These are phyloP conservation scores for Mesitornis unicolor DNA, from an alignment of 2,113 vertebrate species.

Conservation along the genomic window DNA sequence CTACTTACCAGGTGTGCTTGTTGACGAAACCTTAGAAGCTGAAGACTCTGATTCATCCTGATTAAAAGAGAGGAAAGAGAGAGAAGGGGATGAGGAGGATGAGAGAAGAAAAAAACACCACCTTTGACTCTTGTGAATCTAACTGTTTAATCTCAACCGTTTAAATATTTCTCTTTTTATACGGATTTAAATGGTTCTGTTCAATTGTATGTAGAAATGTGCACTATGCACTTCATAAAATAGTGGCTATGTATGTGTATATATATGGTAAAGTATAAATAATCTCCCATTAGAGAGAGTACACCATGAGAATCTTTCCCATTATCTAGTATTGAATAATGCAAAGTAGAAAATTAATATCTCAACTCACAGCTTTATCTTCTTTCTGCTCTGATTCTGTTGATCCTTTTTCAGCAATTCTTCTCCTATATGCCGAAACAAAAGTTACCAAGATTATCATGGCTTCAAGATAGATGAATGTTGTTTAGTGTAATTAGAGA, in stretches of 20 bases:
- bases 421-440: slow-evolving; percentile 81
- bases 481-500: not conserved
- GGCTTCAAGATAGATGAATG: not conserved
- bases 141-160: not conserved
- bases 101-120: not conserved
- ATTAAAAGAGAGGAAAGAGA: not conserved
- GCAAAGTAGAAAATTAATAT: not conserved
- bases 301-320: not conserved
- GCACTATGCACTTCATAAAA: not conserved
- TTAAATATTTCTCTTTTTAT: not conserved
- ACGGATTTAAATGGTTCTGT: not conserved
- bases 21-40: slow-evolving; percentile 86
- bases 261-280: not conserved
- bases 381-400: slow-evolving; percentile 91
- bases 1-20: slow-evolving; percentile 92
- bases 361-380: slow-evolving; percentile 84
- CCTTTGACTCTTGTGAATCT: not conserved
- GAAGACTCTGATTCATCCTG: slow-evolving; percentile 91
- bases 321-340: not conserved
- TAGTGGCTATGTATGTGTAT: not conserved
- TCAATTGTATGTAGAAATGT: not conserved
- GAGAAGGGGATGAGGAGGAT: not conserved
- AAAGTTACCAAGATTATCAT: not conserved
- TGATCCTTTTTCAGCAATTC: slow-evolving; percentile 96
- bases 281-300: not conserved